Evolutionary conservation across 2,113 vertebrate genomes (phyloP), one percentile per base, ranked within the genome.

Genomic region (Salminus brasiliensis): DNA sequence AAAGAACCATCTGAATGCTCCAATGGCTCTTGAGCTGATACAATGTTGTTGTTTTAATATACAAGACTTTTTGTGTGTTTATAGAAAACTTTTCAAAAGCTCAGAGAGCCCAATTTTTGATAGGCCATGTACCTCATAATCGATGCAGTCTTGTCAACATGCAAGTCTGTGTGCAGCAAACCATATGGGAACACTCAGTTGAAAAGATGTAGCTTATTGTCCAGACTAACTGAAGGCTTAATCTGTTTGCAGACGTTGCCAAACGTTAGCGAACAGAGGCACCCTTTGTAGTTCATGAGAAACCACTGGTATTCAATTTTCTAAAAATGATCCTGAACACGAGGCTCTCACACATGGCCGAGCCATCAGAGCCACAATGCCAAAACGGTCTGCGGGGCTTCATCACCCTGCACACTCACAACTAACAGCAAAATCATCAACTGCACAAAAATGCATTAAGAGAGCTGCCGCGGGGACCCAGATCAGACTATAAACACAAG

Each of bases 141-240:
- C n/a, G n/a, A n/a, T n/a, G n/a, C n/a, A n/a, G n/a, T n/a, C 23
- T 27, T 12, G 55, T n/a, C 55, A 59, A 59, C 55, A 59, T 59
- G 11, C 7, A 25, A 59, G 25, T 59, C 12, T 59, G 55, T 27
- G 32, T 52, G 41, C 30, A 5, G 27, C 29, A 63, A 23, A 30
- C 32, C 25, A 18, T 66, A 18, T 23, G 27, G 66, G 76, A 69
- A 29, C 65, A 62, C 12, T 36, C 49, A 59, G 34, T 47, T 34
- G 52, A 72, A 80, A 80, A 74, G 13, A 47, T 27, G 53, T 47
- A 47, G 34, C 78, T 74, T 62, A 34, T 71, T 68, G 55, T 32
- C 49, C 45, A 27, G 3, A 52, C 34, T 18, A 62, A 47, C 41
- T 55, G 27, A 53, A 74, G 41, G 23, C 25, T 59, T 25, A 67